Evolutionary conservation across 1,140 invertebrate species (phyloP).

Genomic region (Akabosia matsudoensis): DNA sequence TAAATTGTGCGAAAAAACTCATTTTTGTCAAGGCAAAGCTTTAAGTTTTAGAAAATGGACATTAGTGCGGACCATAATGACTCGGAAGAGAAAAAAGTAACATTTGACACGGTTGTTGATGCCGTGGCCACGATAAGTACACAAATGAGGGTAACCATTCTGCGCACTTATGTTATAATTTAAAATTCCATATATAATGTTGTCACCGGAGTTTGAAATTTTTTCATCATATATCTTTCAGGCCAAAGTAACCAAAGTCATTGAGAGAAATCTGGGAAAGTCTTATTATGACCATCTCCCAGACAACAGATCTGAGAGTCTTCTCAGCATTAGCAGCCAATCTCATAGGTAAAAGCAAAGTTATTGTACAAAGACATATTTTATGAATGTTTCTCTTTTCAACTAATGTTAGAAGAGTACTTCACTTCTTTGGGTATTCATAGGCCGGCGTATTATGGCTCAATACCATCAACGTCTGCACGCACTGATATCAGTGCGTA

Average conservation of each 20-base stretch:
- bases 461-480: background rate
- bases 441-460: background rate
- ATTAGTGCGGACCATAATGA: background rate
- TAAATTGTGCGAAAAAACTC: no score
- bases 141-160: background rate
- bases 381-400: no score
- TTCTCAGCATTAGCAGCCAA: background rate
- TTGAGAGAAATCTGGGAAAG: background rate
- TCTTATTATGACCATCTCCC: background rate
- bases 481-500: background rate
- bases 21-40: no score
- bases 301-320: background rate
- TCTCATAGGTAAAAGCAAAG: background rate
- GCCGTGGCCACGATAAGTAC: background rate
- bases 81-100: background rate
- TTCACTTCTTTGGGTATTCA: background rate
- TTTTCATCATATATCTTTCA: background rate
- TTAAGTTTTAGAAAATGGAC: background rate
- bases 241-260: background rate
- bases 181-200: background rate
- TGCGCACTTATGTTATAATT: no score
- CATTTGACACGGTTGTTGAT: background rate
- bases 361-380: background rate
- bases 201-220: background rate
- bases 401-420: no score